Conservation (phyloP, 2,888 invertebrate species). For the Cotesia congregata region DNA sequence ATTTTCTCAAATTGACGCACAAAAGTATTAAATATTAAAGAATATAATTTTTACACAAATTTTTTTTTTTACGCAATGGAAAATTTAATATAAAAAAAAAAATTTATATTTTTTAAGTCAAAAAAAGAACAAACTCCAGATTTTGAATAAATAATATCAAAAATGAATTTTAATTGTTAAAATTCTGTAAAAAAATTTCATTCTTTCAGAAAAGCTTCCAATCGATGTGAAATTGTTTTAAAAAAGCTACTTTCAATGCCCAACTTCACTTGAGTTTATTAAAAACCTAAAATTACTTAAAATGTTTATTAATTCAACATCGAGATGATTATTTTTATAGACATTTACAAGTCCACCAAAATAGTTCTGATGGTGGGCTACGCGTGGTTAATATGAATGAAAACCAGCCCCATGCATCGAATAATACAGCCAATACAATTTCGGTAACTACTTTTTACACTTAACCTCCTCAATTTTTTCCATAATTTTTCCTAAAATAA, state of each 20-base stretch:
- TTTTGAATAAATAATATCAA: too few relatives aligned
- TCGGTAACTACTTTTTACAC: conserved; percentile 25
- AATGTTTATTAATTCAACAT: conserved; percentile 27
- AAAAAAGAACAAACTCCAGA: too few relatives aligned
- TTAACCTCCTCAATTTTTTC: neutral
- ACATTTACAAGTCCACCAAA: conserved; percentile 13
- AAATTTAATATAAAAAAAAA: too few relatives aligned
- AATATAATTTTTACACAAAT: too few relatives aligned
- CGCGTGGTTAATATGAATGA: conserved; percentile 31
- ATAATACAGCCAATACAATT: conserved; percentile 1
- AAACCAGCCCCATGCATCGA: conserved; percentile 18
- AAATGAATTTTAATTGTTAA: too few relatives aligned
- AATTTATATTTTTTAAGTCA: too few relatives aligned
- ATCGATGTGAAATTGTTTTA: conserved; percentile 9
- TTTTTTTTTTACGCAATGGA: too few relatives aligned
- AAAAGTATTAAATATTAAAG: too few relatives aligned
- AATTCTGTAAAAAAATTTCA: neutral
- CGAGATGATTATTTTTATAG: conserved; percentile 11
- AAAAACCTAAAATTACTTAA: neutral
- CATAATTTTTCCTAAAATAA: neutral
- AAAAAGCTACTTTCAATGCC: neutral
- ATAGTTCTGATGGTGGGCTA: conserved; percentile 17
- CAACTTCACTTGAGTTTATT: neutral
- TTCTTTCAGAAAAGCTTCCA: neutral
- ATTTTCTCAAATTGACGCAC: too few relatives aligned